Conservation (phyloP, 2,113 vertebrate species). For the Oncorhynchus kisutch region DNA sequence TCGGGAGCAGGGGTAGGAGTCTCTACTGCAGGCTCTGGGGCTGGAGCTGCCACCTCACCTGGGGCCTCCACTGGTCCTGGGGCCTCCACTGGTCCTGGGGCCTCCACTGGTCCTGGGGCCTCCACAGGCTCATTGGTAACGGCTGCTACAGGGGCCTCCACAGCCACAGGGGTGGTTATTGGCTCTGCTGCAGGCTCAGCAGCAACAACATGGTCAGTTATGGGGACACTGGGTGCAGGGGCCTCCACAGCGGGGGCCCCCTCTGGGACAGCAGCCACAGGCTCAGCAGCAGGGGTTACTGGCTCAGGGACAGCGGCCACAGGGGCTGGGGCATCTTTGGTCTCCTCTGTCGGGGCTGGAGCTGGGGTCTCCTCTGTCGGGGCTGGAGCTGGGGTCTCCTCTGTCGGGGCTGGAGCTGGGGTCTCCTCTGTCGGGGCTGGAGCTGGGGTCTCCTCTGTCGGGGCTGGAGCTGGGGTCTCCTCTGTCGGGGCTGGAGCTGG, state of each 20-base stretch:
- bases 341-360: constrained; percentile 12
- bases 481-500: no score
- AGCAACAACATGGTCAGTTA: neutral
- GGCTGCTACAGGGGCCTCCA: neutral
- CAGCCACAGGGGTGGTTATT: neutral
- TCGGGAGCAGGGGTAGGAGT: neutral
- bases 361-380: constrained; percentile 13
- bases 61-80: no score
- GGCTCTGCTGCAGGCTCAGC: neutral
- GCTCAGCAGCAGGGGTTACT: neutral
- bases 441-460: no score
- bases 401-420: constrained; percentile 14
- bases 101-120: neutral
- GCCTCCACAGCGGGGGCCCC: neutral
- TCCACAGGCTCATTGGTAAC: neutral
- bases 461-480: no score
- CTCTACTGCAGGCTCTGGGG: neutral
- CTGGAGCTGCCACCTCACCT: neutral
- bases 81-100: no score
- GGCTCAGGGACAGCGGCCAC: neutral
- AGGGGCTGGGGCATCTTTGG: neutral
- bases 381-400: constrained; percentile 21
- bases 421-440: no score
- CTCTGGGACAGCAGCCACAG: neutral
- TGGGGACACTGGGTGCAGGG: neutral